phyloP scores from a whole-genome alignment of 2,113 vertebrate species.

The Sclerurus mexicanus region DNA sequence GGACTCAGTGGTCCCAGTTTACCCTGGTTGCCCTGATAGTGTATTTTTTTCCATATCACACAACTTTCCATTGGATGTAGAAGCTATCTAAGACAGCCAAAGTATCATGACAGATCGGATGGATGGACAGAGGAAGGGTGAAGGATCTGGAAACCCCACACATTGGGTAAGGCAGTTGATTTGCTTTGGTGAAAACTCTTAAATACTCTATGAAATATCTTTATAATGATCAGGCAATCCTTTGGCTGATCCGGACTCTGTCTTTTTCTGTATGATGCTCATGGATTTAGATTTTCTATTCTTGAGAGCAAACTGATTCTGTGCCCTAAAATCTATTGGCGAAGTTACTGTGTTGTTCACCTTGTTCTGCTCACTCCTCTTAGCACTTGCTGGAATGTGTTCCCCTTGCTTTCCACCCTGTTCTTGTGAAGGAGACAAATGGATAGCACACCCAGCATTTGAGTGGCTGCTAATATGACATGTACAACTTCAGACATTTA shows the following conservation, averaged over 20 bases:
- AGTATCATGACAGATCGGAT: neutral
- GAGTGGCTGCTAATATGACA: conserved; percentile 12
- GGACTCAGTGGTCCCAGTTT: neutral
- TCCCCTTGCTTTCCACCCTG: neutral
- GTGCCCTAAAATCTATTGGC: neutral
- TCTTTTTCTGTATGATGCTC: neutral
- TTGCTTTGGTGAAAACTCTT: neutral
- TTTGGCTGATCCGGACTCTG: neutral
- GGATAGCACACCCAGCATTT: neutral
- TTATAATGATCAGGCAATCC: neutral
- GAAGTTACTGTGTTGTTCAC: neutral
- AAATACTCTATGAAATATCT: neutral
- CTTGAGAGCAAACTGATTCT: neutral
- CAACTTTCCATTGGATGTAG: neutral
- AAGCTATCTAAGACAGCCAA: neutral
- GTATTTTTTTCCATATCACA: neutral
- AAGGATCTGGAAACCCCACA: neutral
- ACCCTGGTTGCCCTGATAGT: neutral
- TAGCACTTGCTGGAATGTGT: neutral
- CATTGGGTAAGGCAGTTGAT: neutral
- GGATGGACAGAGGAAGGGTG: neutral
- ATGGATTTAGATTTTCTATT: neutral
- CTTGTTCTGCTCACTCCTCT: neutral
- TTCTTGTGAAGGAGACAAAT: neutral
- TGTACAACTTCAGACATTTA: conserved; percentile 24